Evolutionary conservation across 2,113 vertebrate genomes (phyloP).

Genomic region (Petaurus breviceps): DNA sequence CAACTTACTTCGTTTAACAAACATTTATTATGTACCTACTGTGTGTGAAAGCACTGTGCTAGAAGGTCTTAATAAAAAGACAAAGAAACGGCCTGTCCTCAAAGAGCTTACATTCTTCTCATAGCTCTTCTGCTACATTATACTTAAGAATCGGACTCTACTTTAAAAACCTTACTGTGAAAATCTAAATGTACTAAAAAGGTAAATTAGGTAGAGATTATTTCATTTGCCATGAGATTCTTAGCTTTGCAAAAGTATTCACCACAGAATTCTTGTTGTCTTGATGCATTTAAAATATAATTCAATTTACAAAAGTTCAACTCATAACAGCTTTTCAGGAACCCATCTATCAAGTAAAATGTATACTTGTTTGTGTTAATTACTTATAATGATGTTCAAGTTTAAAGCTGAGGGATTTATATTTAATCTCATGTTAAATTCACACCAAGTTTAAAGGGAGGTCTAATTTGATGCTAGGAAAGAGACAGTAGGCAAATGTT

Average conservation of each 20-base stretch:
- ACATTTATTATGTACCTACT: background rate
- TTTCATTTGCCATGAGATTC: background rate
- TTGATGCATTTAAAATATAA: slow-evolving; percentile 30
- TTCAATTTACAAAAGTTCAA: slow-evolving; percentile 10
- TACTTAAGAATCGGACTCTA: background rate
- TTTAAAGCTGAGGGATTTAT: slow-evolving; percentile 24
- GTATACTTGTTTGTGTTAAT: background rate
- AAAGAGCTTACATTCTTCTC: background rate
- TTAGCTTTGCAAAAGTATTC: background rate
- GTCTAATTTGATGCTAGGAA: background rate
- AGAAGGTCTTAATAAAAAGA: background rate
- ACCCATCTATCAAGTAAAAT: slow-evolving; percentile 24
- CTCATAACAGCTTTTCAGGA: background rate
- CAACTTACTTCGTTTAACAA: background rate
- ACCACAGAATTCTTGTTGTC: background rate
- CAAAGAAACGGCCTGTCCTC: background rate
- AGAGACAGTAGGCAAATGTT: background rate
- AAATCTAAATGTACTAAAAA: background rate
- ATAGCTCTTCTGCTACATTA: background rate
- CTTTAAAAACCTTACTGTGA: slow-evolving; percentile 12
- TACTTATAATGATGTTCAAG: background rate
- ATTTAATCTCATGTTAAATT: slow-evolving; percentile 16
- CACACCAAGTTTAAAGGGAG: background rate
- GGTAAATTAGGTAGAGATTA: background rate
- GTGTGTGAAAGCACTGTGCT: background rate